Evolutionary conservation across 2,888 invertebrate species (phyloP), one percentile per base, ranked within the genome.

Genomic region (Ochropleura leucogaster): DNA sequence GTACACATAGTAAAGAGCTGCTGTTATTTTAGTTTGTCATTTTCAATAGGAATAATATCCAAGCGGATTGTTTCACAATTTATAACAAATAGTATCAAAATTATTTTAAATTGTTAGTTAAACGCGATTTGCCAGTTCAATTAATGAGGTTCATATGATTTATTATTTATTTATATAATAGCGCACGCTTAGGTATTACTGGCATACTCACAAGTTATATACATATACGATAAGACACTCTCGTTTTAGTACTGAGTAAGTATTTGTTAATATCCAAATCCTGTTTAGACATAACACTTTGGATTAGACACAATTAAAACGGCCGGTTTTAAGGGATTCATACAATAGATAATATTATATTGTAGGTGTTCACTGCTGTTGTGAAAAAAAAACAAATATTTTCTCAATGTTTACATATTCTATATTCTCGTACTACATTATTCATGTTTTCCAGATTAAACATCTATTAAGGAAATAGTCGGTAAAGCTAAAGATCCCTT

Each of bases 131-230:
- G 20, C 4, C 12, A 30, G 49, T 59, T 59, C 18, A 59, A 49
- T 30, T 44, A 42, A 7, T 18, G 10, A 18, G 51, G 51, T 6
- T 44, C 12, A 60, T 57, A 53, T 72, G 63, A 46, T 55, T 62
- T 7, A 51, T n/a, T n/a, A n/a, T n/a, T n/a, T n/a, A n/a, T n/a
- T n/a, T n/a, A n/a, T n/a, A n/a, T n/a, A 42, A 57, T 57, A 49
- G n/a, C 44, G 59, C 65, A 80, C 74, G 53, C 74, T 65, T 80
- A 55, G 18, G 16, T 80, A 62, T 51, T 51, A 71, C 47, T 72
- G 51, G 5, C 49, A 14, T 30, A 55, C 6, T 59, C 59, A 79
- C 51, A 20, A 64, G 47, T 20, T 57, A 51, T 65, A 42, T n/a
- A 62, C 44, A 9, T 51, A 30, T n/a, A 40, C 9, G 14, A 30